Conservation (phyloP, 2,888 invertebrate species). For the Boloria euphrosyne region DNA sequence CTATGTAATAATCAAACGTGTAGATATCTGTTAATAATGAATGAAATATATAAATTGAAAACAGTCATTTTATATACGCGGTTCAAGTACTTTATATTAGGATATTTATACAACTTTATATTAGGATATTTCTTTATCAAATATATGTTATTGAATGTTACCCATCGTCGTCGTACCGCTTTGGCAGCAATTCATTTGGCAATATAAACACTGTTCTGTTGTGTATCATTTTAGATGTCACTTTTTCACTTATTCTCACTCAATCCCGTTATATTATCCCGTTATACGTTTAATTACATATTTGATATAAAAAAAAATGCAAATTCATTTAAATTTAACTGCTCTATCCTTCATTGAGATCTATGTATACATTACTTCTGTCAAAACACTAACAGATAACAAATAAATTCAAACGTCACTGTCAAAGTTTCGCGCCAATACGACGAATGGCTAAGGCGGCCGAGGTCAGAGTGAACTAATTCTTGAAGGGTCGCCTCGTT, state of each 20-base stretch:
- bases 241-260: constrained; percentile 3
- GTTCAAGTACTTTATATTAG: no score
- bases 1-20: no score
- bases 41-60: no score
- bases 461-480: constrained; percentile 61
- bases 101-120: background rate
- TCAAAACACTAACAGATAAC: constrained; percentile 31
- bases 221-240: constrained; percentile 62
- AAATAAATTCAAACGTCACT: constrained; percentile 40
- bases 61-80: no score
- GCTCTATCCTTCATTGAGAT: background rate
- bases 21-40: no score
- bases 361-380: constrained; percentile 7
- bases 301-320: background rate
- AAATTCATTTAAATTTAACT: background rate
- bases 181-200: constrained; percentile 76
- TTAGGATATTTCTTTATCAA: background rate
- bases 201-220: constrained; percentile 76
- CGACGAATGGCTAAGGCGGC: constrained; percentile 61
- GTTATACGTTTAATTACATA: background rate
- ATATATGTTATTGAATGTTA: constrained; percentile 46
- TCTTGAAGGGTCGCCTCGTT: constrained; percentile 48
- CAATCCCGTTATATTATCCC: background rate
- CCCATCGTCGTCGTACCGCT: constrained; percentile 72
- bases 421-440: constrained; percentile 60